Conservation (phyloP, 2,797 vertebrate genomes). For the Malurus leucopterus region DNA sequence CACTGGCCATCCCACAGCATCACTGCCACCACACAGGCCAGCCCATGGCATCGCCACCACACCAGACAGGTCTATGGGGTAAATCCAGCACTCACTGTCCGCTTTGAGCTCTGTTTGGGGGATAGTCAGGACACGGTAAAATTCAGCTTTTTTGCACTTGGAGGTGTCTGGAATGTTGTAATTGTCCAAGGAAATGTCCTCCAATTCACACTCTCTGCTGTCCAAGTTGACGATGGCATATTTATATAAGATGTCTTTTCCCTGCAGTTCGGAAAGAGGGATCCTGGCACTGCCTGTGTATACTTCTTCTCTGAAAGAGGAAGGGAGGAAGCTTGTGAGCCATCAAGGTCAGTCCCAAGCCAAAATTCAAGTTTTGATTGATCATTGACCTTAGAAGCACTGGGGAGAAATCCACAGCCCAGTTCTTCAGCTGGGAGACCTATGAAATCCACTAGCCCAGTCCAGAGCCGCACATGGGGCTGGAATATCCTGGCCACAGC, state of each 20-base stretch:
- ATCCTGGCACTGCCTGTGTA: background rate
- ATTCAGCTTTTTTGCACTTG: fast-evolving
- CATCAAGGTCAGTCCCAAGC: background rate
- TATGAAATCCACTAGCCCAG: background rate
- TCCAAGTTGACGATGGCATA: fast-evolving
- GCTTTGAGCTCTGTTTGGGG: background rate
- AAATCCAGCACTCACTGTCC: fast-evolving
- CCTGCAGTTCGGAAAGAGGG: background rate
- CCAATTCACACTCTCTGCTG: background rate
- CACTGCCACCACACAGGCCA: background rate
- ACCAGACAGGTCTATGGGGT: too few relatives aligned
- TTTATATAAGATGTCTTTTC: background rate
- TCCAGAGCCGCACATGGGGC: fast-evolving
- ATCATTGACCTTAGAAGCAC: background rate
- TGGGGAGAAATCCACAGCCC: background rate
- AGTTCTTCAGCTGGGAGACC: background rate
- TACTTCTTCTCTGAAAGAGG: background rate
- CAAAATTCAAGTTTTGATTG: background rate
- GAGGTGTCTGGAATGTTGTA: fast-evolving
- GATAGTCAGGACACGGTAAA: background rate
- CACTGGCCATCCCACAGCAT: background rate
- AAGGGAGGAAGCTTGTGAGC: background rate
- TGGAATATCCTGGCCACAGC: background rate
- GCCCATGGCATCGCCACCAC: background rate
- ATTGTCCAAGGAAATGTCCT: background rate